These are phyloP conservation scores for Delichon dasypus DNA, from an alignment of 2,797 vertebrate genomes.

Conservation along the genomic window DNA sequence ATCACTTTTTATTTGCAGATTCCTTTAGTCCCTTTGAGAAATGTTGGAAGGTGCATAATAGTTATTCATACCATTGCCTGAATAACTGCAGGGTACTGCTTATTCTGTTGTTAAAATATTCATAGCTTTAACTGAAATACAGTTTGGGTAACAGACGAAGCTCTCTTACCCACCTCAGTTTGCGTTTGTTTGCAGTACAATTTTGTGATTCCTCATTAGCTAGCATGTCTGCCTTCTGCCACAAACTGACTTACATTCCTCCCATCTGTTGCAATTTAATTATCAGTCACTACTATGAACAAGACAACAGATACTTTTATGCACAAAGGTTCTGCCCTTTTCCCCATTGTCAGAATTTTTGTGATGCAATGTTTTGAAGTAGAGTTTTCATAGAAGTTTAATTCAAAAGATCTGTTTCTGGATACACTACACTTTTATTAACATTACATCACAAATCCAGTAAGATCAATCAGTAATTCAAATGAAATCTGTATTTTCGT, in stretches of 20 bases:
- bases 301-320: neutral
- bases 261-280: conserved; percentile 70
- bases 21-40: neutral
- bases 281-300: conserved; percentile 2
- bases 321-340: neutral
- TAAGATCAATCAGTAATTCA: neutral
- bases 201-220: conserved; percentile 60
- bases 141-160: neutral
- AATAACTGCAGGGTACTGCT: neutral
- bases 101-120: neutral
- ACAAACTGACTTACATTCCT: conserved; percentile 56
- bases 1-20: neutral
- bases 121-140: conserved; percentile 7
- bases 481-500: neutral
- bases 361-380: neutral
- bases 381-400: neutral
- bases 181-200: neutral
- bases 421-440: neutral
- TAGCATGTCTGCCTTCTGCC: conserved; percentile 56
- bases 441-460: neutral
- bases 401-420: neutral
- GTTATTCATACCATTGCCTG: neutral
- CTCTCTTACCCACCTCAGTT: conserved; percentile 13
- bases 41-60: neutral
- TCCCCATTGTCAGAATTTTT: neutral